Conservation (phyloP, 37 sponge, comb jelly and placozoan species). For the Theonella swinhoei region DNA sequence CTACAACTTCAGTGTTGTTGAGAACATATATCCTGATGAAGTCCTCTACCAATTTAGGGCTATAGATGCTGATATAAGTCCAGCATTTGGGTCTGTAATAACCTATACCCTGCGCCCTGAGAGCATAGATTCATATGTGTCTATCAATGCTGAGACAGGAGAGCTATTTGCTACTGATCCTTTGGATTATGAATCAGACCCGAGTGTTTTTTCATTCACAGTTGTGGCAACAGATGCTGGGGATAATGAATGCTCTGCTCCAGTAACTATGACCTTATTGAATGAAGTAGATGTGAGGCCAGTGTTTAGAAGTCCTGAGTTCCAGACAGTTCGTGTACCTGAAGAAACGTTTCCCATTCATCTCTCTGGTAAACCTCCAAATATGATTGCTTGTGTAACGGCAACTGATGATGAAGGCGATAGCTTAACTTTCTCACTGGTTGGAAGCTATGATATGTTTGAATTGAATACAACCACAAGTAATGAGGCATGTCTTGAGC, state of each 20-base stretch:
- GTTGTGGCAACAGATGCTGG: slow-evolving; percentile 49
- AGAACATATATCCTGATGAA: slow-evolving; percentile 20
- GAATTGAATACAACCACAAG: background rate
- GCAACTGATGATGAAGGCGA: slow-evolving; percentile 51
- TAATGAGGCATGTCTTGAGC: background rate
- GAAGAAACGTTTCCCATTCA: slow-evolving; percentile 42
- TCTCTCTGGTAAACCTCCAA: background rate
- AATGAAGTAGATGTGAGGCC: slow-evolving; percentile 46
- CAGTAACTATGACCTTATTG: slow-evolving; percentile 26
- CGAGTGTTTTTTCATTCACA: slow-evolving; percentile 7
- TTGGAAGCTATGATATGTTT: background rate
- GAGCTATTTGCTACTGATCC: slow-evolving; percentile 13
- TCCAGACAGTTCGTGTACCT: background rate
- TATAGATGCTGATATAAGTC: slow-evolving; percentile 32
- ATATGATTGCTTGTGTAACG: slow-evolving; percentile 18
- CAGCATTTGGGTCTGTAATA: slow-evolving; percentile 6
- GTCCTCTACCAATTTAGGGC: slow-evolving; percentile 30
- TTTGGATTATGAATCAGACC: slow-evolving; percentile 36
- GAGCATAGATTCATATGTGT: slow-evolving; percentile 3
- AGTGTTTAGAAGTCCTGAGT: background rate
- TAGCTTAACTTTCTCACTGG: slow-evolving; percentile 25
- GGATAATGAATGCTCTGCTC: slow-evolving; percentile 10
- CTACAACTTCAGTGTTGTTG: slow-evolving; percentile 18
- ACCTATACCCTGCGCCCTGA: slow-evolving; percentile 14
- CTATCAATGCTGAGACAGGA: background rate